Evolutionary conservation across 2,113 vertebrate genomes (phyloP), one percentile per base, ranked within the genome.

Genomic region (Coptodon bakossiorum): DNA sequence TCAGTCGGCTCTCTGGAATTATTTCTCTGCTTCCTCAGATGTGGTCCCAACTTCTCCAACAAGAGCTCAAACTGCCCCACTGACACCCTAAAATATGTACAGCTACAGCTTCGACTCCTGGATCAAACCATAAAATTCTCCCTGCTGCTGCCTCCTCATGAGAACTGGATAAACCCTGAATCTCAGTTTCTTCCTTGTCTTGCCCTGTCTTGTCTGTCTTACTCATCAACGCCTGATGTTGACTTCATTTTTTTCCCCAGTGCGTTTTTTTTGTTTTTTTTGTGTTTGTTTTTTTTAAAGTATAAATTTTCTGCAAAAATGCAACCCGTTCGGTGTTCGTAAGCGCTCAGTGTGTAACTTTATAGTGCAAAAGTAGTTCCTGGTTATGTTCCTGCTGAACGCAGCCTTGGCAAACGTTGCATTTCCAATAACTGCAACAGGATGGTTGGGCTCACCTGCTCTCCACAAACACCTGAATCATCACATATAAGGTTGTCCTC

Each of bases 381-480:
- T 71, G 68, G 4, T 38, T 13, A 38, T 43, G 13, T 63, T 63
- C 9, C 17, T 63, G 40, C 40, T 36, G 36, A 81, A 34, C 1
- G 1, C 6, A 8, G 24, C 17, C 31, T 22, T 45, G n/a, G 22
- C 66, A 38, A 63, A 7, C 5, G 1, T 16, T 52, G 45, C 9
- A 27, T 86, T 57, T 53, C 11, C 19, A 81, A 14, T 16, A 52
- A 12, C 48, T 50, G 24, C 76, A 45, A 12, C 45, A 50, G 10
- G 17, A 88, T 54, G 6, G 2, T 7, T 40, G 22, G 17, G 9
- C 31, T 53, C 31, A 53, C 82, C 79, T 6, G 2, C n/a, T 50
- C 40, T 71, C 52, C 31, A n/a, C 40, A 80, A 29, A 86, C 14
- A 14, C 31, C 31, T 83, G 22, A 81, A 59, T 83, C 50, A 53